These are phyloP conservation scores for Leptinotarsa lineolata DNA, from an alignment of 1,140 invertebrate genomes.

Conservation along the genomic window DNA sequence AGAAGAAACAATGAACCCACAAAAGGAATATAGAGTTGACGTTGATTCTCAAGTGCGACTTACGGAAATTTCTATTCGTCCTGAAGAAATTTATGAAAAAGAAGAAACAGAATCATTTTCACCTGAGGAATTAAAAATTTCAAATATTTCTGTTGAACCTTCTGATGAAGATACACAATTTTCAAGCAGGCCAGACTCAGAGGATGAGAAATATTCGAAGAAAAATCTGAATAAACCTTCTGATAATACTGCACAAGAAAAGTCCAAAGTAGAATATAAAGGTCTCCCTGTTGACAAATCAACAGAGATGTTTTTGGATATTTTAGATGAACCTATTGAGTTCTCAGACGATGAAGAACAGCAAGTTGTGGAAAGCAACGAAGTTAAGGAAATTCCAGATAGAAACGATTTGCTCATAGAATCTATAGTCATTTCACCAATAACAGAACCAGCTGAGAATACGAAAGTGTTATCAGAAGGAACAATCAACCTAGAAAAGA, in stretches of 20 bases:
- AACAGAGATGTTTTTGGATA: conserved; percentile 59
- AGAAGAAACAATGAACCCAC: background rate
- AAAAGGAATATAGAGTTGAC: no score
- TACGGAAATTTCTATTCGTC: no score
- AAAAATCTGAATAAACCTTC: background rate
- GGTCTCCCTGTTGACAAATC: conserved; percentile 59
- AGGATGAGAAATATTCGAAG: background rate
- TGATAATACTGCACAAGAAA: background rate
- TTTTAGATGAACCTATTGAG: conserved; percentile 60
- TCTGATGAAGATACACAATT: no score
- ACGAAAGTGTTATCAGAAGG: background rate
- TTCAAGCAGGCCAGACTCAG: no score
- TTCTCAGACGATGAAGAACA: conserved; percentile 46
- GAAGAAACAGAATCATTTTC: no score
- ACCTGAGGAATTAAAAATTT: background rate
- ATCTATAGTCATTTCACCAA: background rate
- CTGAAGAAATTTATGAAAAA: no score
- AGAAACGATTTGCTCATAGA: background rate
- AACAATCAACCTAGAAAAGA: background rate
- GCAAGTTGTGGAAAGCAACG: background rate
- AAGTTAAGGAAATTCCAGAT: background rate
- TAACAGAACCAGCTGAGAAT: no score
- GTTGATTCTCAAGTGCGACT: no score
- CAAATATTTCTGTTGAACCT: no score
- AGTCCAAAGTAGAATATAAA: conserved; percentile 51